Base-by-base conservation (phyloP, 2,888 invertebrate species). In the Dastarcus helophoroides region DNA sequence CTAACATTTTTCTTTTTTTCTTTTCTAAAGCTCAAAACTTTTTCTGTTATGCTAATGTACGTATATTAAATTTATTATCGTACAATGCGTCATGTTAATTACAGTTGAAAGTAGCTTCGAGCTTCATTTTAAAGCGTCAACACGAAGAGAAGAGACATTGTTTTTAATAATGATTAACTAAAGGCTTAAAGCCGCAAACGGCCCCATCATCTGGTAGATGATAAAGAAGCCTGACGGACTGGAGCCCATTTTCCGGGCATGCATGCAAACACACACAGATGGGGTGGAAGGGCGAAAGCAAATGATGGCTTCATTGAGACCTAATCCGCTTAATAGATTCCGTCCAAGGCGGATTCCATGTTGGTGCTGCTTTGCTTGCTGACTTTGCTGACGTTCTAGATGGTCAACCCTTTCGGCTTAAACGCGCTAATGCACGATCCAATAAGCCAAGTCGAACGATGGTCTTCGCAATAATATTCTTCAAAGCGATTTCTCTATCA, bases 251-350 rank as follows among this genome's bases (percentile, higher is more conserved):
- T 22, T 10, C 32, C 16, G 17, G 22, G 28, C 24, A 24, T 24
- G 9, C 24, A 24, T 10, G 33, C 14, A 31, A n/a, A 34, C 32
- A 33, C 37, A 33, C 37, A 35, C 25, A 37, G 35, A 31, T 19
- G 26, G 26, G 31, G 34, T 22, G 29, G 26, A n/a, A n/a, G n/a
- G 35, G 35, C 16, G 33, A 22, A 35, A 35, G 17, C 39, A 39
- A 47, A 43, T 48, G 56, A 56, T 53, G 58, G 60, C 60, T 59
- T 59, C 60, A 58, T 56, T 54, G 54, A 52, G 53, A 51, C 44
- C 53, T 63, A 63, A 63, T 63, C 63, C 61, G 53, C 62, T 63
- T 63, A 63, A 63, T 62, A 62, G 62, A 63, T 63, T 62, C 62
- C 51, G 56, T 54, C 54, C 59, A 54, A 60, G 58, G 54, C 56